Base-by-base conservation (phyloP, 1,140 invertebrate genomes). In the Oryzaephilus surinamensis region DNA sequence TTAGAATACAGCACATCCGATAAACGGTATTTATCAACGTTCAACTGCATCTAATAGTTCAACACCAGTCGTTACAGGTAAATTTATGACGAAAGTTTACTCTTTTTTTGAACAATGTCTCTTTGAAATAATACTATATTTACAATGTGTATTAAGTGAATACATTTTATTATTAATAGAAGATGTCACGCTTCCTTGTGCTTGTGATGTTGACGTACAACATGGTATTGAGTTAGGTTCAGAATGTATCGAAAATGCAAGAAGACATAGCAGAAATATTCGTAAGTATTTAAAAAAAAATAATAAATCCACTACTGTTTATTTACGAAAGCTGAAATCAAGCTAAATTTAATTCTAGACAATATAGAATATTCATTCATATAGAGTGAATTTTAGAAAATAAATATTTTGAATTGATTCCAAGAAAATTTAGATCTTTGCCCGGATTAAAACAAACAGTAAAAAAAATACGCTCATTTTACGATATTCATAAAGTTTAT, bases 1-100 rank as follows among this genome's bases (percentile, higher is more conserved):
- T 19, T 63, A 85, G 81, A 89, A 89, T 62, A 89, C 85, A 48
- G 84, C 84, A 21, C 84, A 88, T 69, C 85, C 85, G 38, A 80
- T 88, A 10, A 86, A 87, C 61, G 84, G 83, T 34, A 75, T 86
- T 54, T 88, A 85, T 57, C 76, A 79, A 52, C 56, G 74, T 37
- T 46, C 51, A 24, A 41, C 57, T n/a, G 79, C 72, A 26, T 38
- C 45, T 34, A 45, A 30, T 16, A 50, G 29, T 23, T 41, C 33
- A 38, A 34, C 39, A 12, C 30, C 35, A 41, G 40, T 26, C 18
- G 43, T 30, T 38, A 21, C 37, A 35, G 46, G 45, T 46, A 43
- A 20, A 23, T 45, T n/a, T n/a, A n/a, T n/a, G n/a, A n/a, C n/a
- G n/a, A n/a, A n/a, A n/a, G n/a, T n/a, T n/a, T n/a, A n/a, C n/a